Conservation (phyloP, 35 echinoderm and acorn worm species). For the Apostichopus parvimensis region DNA sequence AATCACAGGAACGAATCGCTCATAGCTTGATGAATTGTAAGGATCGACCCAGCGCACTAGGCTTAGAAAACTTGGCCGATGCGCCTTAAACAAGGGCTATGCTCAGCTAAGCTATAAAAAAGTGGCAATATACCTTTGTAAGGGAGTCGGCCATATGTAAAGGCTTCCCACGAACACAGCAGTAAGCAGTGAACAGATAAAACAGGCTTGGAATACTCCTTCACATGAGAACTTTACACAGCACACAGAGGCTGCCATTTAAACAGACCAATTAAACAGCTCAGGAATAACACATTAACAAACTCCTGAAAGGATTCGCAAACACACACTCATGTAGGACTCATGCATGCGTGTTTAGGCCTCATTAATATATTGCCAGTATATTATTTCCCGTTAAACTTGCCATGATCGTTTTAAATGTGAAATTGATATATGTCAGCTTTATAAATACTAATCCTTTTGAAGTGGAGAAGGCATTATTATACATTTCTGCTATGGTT, state of each 20-base stretch:
- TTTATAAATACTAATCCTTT: not conserved
- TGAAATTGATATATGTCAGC: constrained; percentile 1
- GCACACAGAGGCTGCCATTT: not conserved
- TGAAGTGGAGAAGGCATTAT: too few relatives aligned
- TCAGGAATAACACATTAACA: not conserved
- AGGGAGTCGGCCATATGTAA: not conserved
- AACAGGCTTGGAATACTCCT: not conserved
- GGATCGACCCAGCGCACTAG: too few relatives aligned
- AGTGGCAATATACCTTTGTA: not conserved
- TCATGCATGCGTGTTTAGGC: too few relatives aligned
- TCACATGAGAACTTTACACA: not conserved
- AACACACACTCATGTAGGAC: too few relatives aligned
- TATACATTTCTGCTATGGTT: too few relatives aligned
- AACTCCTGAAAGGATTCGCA: not conserved
- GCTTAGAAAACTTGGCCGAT: too few relatives aligned
- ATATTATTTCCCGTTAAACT: not conserved
- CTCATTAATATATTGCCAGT: not conserved
- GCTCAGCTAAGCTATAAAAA: too few relatives aligned
- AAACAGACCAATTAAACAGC: not conserved
- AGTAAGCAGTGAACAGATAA: not conserved
- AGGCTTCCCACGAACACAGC: not conserved
- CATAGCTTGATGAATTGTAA: too few relatives aligned
- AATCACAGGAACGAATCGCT: too few relatives aligned
- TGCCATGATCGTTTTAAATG: not conserved
- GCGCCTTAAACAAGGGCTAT: too few relatives aligned